Percentiles rank a stretch among this genome's conserved stretches.
Conservation (phyloP, 1,140 invertebrate species). For the Leucophenga varia region DNA sequence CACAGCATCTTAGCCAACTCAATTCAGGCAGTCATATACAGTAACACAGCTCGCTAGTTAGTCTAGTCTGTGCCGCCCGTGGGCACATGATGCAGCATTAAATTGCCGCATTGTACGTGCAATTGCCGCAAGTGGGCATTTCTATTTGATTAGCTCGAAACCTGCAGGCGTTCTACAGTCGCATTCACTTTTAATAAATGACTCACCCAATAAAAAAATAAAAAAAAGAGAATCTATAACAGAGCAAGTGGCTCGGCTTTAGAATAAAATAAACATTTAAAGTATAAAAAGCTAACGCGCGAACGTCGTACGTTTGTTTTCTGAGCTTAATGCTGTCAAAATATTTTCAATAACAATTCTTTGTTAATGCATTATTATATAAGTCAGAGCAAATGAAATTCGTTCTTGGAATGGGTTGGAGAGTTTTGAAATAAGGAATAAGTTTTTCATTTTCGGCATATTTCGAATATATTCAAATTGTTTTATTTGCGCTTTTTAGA, state of each 20-base stretch:
- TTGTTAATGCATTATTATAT: no score
- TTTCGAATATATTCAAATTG: no score
- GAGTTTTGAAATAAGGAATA: no score
- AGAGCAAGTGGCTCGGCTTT: no score
- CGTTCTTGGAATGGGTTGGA: no score
- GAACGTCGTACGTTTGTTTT: conserved; percentile 47
- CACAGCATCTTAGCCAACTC: no score
- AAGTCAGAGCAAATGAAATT: no score
- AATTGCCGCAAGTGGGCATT: conserved; percentile 28
- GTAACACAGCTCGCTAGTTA: no score
- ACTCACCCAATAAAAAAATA: conserved; percentile 13
- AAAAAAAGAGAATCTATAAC: no score
- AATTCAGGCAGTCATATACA: no score
- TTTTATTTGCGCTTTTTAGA: no score
- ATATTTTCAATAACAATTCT: conserved; percentile 48
- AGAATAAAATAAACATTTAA: conserved; percentile 4
- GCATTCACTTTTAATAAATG: conserved; percentile 48
- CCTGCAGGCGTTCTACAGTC: conserved; percentile 13
- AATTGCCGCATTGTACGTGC: conserved; percentile 55
- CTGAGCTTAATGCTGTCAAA: conserved; percentile 47
- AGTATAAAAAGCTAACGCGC: conserved; percentile 8
- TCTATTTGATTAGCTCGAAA: conserved; percentile 54
- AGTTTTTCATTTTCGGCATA: no score
- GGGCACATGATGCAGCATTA: conserved; percentile 56
- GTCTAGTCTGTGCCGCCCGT: conserved; percentile 20